phyloP scores from a whole-genome alignment of 2,888 invertebrate genomes.

The Laothoe populi region DNA sequence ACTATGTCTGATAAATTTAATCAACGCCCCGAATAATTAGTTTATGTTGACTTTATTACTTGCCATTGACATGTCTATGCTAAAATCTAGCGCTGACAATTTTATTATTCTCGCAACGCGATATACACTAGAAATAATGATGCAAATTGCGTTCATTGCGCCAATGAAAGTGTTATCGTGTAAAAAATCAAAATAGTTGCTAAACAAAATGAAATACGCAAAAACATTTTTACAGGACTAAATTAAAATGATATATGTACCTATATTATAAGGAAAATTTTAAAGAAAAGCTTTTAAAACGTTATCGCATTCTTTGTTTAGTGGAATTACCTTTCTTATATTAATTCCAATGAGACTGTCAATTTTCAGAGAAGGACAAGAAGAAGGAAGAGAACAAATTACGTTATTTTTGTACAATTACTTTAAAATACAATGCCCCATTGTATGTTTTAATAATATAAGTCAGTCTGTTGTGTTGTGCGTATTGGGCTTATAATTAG shows the following conservation, averaged over 20 bases:
- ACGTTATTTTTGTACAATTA: too few relatives aligned
- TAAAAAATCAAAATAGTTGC: not conserved
- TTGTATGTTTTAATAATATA: not conserved
- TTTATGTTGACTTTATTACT: slow-evolving; percentile 29
- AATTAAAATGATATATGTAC: too few relatives aligned
- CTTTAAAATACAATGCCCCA: too few relatives aligned
- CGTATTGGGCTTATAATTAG: slow-evolving; percentile 7
- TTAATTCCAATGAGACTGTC: too few relatives aligned
- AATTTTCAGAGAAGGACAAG: too few relatives aligned
- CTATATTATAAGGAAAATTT: too few relatives aligned
- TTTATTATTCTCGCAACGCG: slow-evolving; percentile 24
- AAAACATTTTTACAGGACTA: too few relatives aligned
- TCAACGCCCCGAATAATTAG: slow-evolving; percentile 35
- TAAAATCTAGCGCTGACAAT: slow-evolving; percentile 32
- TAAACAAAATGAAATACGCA: not conserved
- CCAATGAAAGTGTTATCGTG: slow-evolving; percentile 15
- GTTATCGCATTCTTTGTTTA: too few relatives aligned
- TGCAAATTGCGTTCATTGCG: slow-evolving; percentile 4
- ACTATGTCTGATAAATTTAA: slow-evolving; percentile 1
- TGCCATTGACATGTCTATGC: slow-evolving; percentile 27
- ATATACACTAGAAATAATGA: not conserved
- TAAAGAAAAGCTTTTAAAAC: too few relatives aligned
- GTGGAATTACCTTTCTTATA: too few relatives aligned
- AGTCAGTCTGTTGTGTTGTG: not conserved
- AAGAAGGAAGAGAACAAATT: too few relatives aligned